These are phyloP conservation scores for Petrocephalus zakoni DNA, from an alignment of 2,113 vertebrate species.

Conservation along the genomic window DNA sequence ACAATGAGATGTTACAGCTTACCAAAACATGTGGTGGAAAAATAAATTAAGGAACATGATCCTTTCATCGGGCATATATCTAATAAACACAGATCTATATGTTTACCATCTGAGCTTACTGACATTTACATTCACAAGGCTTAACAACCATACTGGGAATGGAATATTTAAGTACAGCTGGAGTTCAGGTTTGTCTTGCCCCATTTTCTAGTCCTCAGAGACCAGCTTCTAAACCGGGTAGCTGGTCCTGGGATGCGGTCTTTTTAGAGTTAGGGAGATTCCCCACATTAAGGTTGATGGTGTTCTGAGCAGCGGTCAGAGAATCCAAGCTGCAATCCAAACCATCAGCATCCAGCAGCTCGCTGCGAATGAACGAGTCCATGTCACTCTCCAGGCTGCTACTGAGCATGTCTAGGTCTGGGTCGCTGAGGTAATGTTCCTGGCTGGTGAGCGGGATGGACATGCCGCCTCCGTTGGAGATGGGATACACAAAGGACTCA, in stretches of 20 bases:
- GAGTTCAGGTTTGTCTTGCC: background rate
- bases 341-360: slow-evolving; percentile 96
- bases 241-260: slow-evolving; percentile 88
- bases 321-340: slow-evolving; percentile 97
- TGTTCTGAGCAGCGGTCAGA: slow-evolving; percentile 82
- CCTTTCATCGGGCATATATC: background rate
- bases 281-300: slow-evolving; percentile 85
- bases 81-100: background rate
- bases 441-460: slow-evolving; percentile 71
- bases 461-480: slow-evolving; percentile 66
- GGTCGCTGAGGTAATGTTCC: slow-evolving; percentile 82
- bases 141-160: background rate
- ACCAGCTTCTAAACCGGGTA: slow-evolving; percentile 78
- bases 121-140: background rate
- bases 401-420: slow-evolving; percentile 93
- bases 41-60: slow-evolving; percentile 8
- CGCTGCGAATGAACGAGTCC: slow-evolving; percentile 90
- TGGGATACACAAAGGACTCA: slow-evolving; percentile 73
- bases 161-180: background rate
- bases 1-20: background rate
- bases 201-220: background rate
- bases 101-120: background rate
- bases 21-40: slow-evolving; percentile 4
- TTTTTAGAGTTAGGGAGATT: slow-evolving; percentile 88
- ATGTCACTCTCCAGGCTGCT: slow-evolving; percentile 93